Base-by-base conservation (phyloP, 2,888 invertebrate species). In the Sphaerophoria taeniata region DNA sequence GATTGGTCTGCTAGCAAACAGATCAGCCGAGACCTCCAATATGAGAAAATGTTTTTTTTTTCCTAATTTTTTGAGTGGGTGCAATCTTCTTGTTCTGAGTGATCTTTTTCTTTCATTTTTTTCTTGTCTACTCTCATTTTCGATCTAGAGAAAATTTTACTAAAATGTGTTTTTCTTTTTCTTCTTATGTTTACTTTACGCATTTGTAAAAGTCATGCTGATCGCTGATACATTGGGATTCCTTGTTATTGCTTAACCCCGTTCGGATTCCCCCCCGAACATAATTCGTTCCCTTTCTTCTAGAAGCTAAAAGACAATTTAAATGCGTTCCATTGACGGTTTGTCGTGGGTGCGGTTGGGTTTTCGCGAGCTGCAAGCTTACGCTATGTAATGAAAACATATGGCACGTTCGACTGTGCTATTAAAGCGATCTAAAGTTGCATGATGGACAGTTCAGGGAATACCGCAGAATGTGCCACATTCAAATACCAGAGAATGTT, bases 141-240 rank as follows among this genome's bases (percentile, higher is more conserved):
- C 12, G 67, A 39, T 67, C 51, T 47, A 60, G 51, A 79, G 65
- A 75, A 55, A 53, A 24, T 61, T 51, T 74, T 65, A 84, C 74
- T 65, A 78, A 74, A 79, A 75, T 65, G 53, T 58, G n/a, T n/a
- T n/a, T n/a, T n/a, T n/a, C n/a, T n/a, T n/a, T n/a, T n/a, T n/a
- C n/a, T n/a, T n/a, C n/a, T 6, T 49, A 67, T 84, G 84, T 84
- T 84, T 84, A 79, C 71, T 72, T 56, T 67, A n/a, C n/a, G 49
- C 39, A 43, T 39, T 55, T 36, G n/a, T 31, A 43, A 9, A 45
- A 61, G n/a, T n/a, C 45, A 12, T 11, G 11, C 53, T 45, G 4
- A 4, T 5, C 5, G 31, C 33, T 33, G 12, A 43, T 43, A 24
- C 43, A 34, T 34, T 55, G 7, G n/a, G 47, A 14, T 65, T 65